Base-by-base conservation (phyloP, 2,797 vertebrate genomes). In the Falco berigora region DNA sequence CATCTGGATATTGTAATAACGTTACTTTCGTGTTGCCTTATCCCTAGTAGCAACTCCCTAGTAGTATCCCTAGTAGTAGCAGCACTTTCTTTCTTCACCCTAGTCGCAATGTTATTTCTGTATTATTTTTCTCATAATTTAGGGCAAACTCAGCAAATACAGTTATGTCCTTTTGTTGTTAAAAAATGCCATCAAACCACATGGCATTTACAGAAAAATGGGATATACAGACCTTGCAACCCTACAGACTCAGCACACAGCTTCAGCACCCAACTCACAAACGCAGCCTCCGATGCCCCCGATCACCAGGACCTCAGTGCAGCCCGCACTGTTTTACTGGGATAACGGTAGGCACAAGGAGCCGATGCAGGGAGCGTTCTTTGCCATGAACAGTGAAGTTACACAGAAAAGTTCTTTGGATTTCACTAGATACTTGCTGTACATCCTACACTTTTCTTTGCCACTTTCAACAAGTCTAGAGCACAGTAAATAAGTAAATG, bases 401-500 rank as follows among this genome's bases (percentile, higher is more conserved):
- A 42, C 2, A n/a, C 4, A 1, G 1, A 64, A 52, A 61, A 72
- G 20, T 47, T 62, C 12, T 58, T 8, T 8, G 5, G 8, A 46
- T 79, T 73, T 85, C 38, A 24, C 23, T 11, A n/a, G 27, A 10
- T 53, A 38, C 46, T 50, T 67, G 17, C 13, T 8, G 1, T 64
- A 22, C 52, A 4, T 50, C 23, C 68, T 88, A 25, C 9, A 27
- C 20, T 69, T 63, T 17, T 7, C 17, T 53, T 49, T 56, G 4
- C 38, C 76, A 49, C 34, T 85, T 93, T 46, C 46, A 71, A 20
- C 19, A 20, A 87, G 32, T 68, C 50, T 42, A 15, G 34, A 38
- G 71, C 44, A 77, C 14, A 59, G 50, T 66, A 94, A 93, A 68
- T 78, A 84, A 85, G 56, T 46, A 68, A 67, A 90, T 76, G 53